These are phyloP conservation scores for Cinclus cinclus DNA, from an alignment of 2,113 vertebrate genomes.

Conservation along the genomic window DNA sequence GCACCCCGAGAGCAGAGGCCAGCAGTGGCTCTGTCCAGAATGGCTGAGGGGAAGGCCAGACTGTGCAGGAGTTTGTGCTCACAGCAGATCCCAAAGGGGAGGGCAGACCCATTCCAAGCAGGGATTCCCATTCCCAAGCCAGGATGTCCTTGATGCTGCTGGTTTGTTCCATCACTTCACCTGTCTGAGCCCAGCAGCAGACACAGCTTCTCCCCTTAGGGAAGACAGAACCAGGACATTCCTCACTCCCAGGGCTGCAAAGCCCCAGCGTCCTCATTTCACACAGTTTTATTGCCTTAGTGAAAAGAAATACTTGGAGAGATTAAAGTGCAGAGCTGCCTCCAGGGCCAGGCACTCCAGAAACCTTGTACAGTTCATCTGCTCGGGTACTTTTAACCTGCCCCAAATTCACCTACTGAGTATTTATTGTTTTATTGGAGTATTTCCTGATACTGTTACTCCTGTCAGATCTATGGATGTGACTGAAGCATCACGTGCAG, in stretches of 20 bases:
- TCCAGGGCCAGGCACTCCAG: background rate
- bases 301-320: background rate
- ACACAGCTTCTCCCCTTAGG: background rate
- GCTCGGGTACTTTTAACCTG: background rate
- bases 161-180: background rate
- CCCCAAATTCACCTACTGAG: background rate
- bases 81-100: background rate
- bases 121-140: background rate
- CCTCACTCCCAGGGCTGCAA: background rate
- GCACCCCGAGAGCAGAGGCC: background rate
- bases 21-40: background rate
- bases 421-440: background rate
- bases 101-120: background rate
- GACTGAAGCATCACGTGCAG: background rate
- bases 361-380: accelerated
- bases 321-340: constrained; percentile 42
- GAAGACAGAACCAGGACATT: background rate
- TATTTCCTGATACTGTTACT: background rate
- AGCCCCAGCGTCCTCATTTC: background rate
- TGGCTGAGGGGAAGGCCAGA: background rate
- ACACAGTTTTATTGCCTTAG: constrained; percentile 37
- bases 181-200: background rate
- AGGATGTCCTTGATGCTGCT: background rate
- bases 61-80: background rate
- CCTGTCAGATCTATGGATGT: background rate